A percentile compares a stretch with the other conserved stretches of the same genome.
These are phyloP conservation scores for Cremastinae sp. DNA, from an alignment of 2,888 invertebrate genomes.

Conservation along the genomic window DNA sequence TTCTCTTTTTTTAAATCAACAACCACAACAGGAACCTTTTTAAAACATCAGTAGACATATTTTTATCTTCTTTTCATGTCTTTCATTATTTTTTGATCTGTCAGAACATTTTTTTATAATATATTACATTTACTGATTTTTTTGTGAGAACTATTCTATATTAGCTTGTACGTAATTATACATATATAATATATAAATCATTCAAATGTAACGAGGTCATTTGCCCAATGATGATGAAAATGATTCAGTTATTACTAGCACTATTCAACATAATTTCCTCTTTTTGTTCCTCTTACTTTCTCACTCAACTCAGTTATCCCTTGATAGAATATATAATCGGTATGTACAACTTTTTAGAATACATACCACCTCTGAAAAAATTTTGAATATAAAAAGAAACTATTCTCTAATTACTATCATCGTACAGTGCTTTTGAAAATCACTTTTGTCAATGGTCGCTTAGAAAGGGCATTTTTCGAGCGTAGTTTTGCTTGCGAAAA, in stretches of 20 bases:
- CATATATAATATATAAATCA: slow-evolving; percentile 67
- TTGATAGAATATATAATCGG: slow-evolving; percentile 27
- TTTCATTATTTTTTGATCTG: slow-evolving; percentile 43
- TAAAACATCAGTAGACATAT: not conserved
- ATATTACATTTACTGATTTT: slow-evolving; percentile 67
- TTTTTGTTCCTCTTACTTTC: slow-evolving; percentile 35
- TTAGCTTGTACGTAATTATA: slow-evolving; percentile 65
- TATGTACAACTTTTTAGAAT: slow-evolving; percentile 56
- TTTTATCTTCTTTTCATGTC: not conserved
- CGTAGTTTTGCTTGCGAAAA: too few relatives aligned
- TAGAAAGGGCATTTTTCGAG: too few relatives aligned
- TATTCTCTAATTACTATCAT: not conserved
- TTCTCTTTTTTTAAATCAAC: not conserved
- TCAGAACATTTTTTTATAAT: slow-evolving; percentile 64
- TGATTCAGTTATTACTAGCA: slow-evolving; percentile 54
- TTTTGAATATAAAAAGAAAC: too few relatives aligned
- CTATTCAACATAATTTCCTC: slow-evolving; percentile 58
- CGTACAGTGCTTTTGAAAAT: too few relatives aligned
- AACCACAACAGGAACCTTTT: not conserved
- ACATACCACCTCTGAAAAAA: slow-evolving; percentile 51
- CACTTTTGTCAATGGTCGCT: too few relatives aligned
- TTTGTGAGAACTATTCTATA: slow-evolving; percentile 62
- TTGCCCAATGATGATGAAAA: slow-evolving; percentile 61
- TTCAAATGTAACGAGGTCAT: slow-evolving; percentile 67
- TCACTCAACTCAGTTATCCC: slow-evolving; percentile 53